Evolutionary conservation across 2,888 invertebrate species (phyloP).

Genomic region (Hipparchia semele): DNA sequence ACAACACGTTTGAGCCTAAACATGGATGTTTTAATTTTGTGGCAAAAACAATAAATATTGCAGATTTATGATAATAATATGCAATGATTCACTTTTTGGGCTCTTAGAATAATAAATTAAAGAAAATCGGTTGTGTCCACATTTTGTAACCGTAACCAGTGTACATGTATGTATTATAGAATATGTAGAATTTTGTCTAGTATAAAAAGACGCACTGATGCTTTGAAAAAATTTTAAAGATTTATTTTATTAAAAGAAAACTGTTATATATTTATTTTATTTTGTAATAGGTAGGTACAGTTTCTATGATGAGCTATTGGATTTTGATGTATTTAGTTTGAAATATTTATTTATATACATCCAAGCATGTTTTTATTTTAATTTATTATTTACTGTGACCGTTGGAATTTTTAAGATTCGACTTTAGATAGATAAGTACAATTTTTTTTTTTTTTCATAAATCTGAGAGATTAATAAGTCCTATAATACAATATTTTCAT

Average conservation of each 20-base stretch:
- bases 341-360: no score
- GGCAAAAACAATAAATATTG: neutral
- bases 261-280: no score
- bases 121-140: constrained; percentile 40
- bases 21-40: neutral
- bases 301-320: no score
- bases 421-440: no score
- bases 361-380: no score
- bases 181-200: constrained; percentile 13
- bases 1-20: neutral
- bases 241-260: no score
- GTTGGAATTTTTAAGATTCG: no score
- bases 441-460: neutral
- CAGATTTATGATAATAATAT: neutral
- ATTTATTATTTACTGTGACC: no score
- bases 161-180: constrained; percentile 29
- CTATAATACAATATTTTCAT: neutral
- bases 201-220: constrained; percentile 7
- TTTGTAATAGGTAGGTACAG: no score
- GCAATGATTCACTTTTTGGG: neutral
- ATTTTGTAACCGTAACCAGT: constrained; percentile 36
- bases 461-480: no score
- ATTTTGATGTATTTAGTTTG: no score
- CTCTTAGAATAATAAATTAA: constrained; percentile 16
- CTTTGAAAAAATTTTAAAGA: no score